Percentiles rank a stretch among this genome's conserved stretches.
phyloP scores from a whole-genome alignment of 2,797 vertebrate species.

The Hapalemur alaotrensis region DNA sequence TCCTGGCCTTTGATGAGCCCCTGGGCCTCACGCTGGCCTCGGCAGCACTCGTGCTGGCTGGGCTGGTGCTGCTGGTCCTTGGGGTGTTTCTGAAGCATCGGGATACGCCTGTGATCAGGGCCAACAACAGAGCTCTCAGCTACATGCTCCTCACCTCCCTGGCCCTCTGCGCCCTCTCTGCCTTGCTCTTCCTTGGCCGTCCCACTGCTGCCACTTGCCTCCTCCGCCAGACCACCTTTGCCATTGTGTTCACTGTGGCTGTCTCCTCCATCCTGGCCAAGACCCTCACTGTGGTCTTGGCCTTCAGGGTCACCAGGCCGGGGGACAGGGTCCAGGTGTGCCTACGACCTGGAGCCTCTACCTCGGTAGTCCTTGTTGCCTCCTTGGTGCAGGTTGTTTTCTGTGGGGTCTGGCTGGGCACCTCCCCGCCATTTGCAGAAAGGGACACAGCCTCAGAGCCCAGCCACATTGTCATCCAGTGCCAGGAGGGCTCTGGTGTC shows the following conservation, averaged over 20 bases:
- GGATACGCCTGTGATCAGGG: conserved; percentile 17
- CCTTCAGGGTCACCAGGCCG: conserved; percentile 60
- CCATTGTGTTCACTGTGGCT: conserved; percentile 1
- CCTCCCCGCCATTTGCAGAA: neutral
- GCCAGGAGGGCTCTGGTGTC: conserved; percentile 55
- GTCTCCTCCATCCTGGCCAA: conserved; percentile 63
- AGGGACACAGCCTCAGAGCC: neutral
- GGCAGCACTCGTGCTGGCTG: neutral
- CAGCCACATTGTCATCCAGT: conserved; percentile 14
- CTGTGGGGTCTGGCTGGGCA: conserved; percentile 10
- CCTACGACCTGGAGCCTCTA: neutral
- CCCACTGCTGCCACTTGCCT: neutral
- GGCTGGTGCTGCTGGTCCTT: conserved; percentile 36
- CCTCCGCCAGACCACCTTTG: neutral
- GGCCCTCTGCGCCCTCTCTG: conserved; percentile 46
- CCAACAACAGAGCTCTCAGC: conserved; percentile 54
- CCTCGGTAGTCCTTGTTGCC: neutral
- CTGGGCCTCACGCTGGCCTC: conserved; percentile 45
- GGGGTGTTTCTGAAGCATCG: conserved; percentile 38
- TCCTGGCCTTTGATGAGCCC: conserved; percentile 36
- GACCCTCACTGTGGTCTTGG: conserved; percentile 64
- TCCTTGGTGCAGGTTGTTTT: neutral
- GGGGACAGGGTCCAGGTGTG: neutral
- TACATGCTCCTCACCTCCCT: conserved; percentile 5
- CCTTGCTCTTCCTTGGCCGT: conserved; percentile 25